Evolutionary conservation across 2,113 vertebrate species (phyloP).

Genomic region (Passer montanus): DNA sequence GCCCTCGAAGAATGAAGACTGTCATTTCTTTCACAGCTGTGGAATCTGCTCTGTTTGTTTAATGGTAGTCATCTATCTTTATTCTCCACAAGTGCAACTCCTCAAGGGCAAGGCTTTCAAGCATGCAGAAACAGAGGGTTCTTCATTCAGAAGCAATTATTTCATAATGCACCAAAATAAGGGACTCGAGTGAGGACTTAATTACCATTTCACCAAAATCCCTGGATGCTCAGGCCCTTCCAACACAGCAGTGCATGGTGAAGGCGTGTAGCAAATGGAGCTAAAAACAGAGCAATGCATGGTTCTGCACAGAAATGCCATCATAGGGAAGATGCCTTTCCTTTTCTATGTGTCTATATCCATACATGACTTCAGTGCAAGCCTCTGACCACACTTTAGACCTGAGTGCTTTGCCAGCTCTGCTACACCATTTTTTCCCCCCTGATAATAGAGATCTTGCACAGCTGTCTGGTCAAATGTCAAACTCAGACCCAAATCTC

Average conservation of each 20-base stretch:
- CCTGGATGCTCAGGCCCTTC: not conserved
- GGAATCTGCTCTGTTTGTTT: conserved; percentile 40
- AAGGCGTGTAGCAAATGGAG: not conserved
- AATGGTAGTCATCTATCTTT: conserved; percentile 52
- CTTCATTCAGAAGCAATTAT: conserved; percentile 34
- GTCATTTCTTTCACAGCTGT: conserved; percentile 23
- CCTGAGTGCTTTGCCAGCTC: not conserved
- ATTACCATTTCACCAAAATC: conserved; percentile 37
- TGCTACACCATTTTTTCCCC: not conserved
- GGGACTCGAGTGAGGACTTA: conserved; percentile 19
- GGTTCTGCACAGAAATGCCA: not conserved
- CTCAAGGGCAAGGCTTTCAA: conserved; percentile 49
- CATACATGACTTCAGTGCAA: not conserved
- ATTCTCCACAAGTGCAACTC: conserved; percentile 35
- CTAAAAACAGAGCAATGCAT: not conserved
- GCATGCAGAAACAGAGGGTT: conserved; percentile 19
- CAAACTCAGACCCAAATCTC: not conserved
- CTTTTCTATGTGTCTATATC: not conserved
- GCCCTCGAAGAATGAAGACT: not conserved
- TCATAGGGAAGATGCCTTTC: not conserved
- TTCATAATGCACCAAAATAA: conserved; percentile 40
- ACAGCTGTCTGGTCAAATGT: not conserved
- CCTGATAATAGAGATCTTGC: not conserved
- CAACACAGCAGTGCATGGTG: not conserved
- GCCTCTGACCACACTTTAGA: not conserved